A percentile compares a stretch with the other conserved stretches of the same genome.
Evolutionary conservation across 1,140 invertebrate species (phyloP).

Genomic region (Macrotrachela quadricornifera): DNA sequence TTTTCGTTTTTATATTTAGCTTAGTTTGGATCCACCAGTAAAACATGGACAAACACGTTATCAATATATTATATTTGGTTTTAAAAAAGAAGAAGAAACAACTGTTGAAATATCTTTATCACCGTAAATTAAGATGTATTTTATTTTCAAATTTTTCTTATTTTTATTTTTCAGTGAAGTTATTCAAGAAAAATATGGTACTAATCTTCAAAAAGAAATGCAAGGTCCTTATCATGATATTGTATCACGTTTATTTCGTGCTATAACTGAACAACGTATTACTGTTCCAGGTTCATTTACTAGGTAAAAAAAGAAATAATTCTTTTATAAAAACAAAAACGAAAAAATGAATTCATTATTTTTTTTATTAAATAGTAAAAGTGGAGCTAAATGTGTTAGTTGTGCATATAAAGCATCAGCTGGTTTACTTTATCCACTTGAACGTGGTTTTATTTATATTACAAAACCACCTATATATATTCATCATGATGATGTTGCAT

Average conservation of each 20-base stretch:
- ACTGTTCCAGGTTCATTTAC: conserved; percentile 76
- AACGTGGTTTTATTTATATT: conserved; percentile 92
- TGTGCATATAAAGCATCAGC: conserved; percentile 97
- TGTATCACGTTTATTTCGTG: conserved; percentile 82
- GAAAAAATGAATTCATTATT: too few species aligned
- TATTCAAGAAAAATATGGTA: conserved; percentile 71
- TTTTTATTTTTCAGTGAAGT: conserved; percentile 38
- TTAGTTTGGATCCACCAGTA: conserved; percentile 79
- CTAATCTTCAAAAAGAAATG: conserved; percentile 69
- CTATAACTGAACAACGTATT: conserved; percentile 73
- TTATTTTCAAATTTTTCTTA: neutral
- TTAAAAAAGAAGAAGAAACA: conserved; percentile 63
- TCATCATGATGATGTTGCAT: conserved; percentile 81
- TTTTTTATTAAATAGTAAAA: conserved; percentile 44
- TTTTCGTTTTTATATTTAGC: conserved; percentile 38
- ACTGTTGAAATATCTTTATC: conserved; percentile 68
- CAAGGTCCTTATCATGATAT: conserved; percentile 82
- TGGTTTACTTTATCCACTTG: conserved; percentile 88
- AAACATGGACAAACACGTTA: conserved; percentile 87
- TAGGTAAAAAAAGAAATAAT: too few species aligned
- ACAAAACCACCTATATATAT: conserved; percentile 96
- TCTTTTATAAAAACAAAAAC: conserved; percentile 1
- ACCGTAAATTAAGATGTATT: conserved; percentile 39
- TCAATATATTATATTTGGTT: conserved; percentile 79
- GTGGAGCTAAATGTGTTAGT: conserved; percentile 65